phyloP scores from a whole-genome alignment of 1,140 invertebrate genomes.

The Brachionus rubens region DNA sequence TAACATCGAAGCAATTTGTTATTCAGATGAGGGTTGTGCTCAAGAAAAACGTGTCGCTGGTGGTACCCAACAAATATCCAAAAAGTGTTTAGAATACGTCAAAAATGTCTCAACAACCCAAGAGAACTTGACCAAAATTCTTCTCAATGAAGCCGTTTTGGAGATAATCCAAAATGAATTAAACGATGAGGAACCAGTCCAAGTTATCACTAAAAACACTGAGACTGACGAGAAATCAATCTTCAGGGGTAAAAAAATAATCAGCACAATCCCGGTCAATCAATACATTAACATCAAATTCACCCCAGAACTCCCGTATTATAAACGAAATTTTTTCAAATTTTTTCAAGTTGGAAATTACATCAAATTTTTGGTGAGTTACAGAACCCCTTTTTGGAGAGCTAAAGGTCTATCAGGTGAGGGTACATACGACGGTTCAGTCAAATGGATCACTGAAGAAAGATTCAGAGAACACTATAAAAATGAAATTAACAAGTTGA shows the following conservation, averaged over 20 bases:
- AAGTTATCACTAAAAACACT: constrained; percentile 15
- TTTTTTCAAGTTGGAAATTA: constrained; percentile 57
- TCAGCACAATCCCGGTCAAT: constrained; percentile 42
- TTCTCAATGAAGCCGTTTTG: constrained; percentile 54
- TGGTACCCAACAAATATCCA: constrained; percentile 60
- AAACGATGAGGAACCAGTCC: constrained; percentile 49
- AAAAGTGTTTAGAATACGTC: constrained; percentile 52
- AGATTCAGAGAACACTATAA: constrained; percentile 11
- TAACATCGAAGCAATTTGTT: constrained; percentile 54
- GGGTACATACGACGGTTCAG: constrained; percentile 57
- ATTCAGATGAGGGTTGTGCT: constrained; percentile 48
- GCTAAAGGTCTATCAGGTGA: constrained; percentile 58
- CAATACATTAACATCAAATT: constrained; percentile 55
- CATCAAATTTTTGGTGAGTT: constrained; percentile 60
- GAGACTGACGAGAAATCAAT: background rate
- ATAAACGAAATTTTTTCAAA: constrained; percentile 53
- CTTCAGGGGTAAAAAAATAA: constrained; percentile 4
- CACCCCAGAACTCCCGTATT: constrained; percentile 53
- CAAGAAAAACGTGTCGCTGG: constrained; percentile 49
- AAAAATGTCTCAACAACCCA: constrained; percentile 47
- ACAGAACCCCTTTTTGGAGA: constrained; percentile 60
- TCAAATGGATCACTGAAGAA: constrained; percentile 4
- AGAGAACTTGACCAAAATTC: constrained; percentile 49
- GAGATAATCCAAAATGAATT: constrained; percentile 53
- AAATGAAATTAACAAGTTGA: constrained; percentile 29